These are phyloP conservation scores for Microtus pennsylvanicus DNA, from an alignment of 2,113 vertebrate species.

Conservation along the genomic window DNA sequence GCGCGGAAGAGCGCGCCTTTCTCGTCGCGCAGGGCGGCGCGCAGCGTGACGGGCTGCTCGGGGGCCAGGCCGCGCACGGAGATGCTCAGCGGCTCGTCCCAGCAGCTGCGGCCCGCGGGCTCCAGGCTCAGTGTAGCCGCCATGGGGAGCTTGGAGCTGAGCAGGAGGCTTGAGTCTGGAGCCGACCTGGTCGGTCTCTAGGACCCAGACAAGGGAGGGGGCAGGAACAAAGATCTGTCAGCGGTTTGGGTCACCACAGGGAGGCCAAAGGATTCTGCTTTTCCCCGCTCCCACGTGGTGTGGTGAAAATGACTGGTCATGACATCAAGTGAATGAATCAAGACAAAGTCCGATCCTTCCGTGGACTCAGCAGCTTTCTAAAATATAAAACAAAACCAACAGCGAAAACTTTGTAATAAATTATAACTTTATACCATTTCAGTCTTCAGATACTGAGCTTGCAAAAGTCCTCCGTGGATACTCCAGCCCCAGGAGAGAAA, in stretches of 20 bases:
- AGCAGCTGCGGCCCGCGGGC: slow-evolving; percentile 78
- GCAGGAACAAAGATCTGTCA: too few species aligned
- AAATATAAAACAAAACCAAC: background rate
- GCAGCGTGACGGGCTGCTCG: slow-evolving; percentile 83
- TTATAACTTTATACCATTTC: background rate
- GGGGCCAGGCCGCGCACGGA: slow-evolving; percentile 80
- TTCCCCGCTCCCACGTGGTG: fast-evolving
- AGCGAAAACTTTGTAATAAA: background rate
- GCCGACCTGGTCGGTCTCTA: background rate
- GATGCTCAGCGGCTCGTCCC: slow-evolving; percentile 85
- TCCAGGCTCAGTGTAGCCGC: slow-evolving; percentile 42
- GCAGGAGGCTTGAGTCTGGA: fast-evolving
- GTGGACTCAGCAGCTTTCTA: background rate
- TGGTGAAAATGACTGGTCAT: background rate
- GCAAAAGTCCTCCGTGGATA: too few species aligned
- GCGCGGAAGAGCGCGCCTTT: background rate
- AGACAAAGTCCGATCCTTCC: background rate
- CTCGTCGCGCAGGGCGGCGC: slow-evolving; percentile 74
- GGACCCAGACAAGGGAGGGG: fast-evolving
- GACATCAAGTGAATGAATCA: background rate
- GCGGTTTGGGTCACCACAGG: fast-evolving
- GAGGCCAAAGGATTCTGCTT: too few species aligned
- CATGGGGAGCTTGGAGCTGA: fast-evolving
- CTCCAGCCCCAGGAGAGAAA: background rate
- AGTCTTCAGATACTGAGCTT: background rate